Percentiles rank a stretch among this genome's conserved stretches.
Evolutionary conservation across 2,888 invertebrate genomes (phyloP).

Genomic region (Agonopterix subpropinquella): DNA sequence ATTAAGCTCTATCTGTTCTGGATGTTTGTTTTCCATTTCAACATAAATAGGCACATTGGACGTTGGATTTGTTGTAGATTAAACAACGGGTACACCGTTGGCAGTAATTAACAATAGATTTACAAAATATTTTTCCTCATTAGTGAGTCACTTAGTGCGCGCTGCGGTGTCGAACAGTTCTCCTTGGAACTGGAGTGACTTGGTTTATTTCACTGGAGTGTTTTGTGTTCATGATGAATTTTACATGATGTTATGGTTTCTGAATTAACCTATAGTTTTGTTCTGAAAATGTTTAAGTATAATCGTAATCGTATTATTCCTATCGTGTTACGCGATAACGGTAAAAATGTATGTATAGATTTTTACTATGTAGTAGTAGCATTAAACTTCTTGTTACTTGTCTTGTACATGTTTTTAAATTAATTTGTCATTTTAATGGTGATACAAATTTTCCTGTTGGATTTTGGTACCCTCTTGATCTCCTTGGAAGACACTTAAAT

Average conservation of each 20-base stretch:
- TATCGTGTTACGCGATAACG: too few species aligned
- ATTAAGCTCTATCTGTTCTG: constrained; percentile 35
- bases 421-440: too few species aligned
- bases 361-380: too few species aligned
- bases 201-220: constrained; percentile 8
- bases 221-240: neutral
- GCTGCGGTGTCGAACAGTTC: constrained; percentile 20
- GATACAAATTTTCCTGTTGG: too few species aligned
- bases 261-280: constrained; percentile 28
- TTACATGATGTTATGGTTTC: constrained; percentile 38
- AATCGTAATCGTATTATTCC: too few species aligned
- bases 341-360: too few species aligned
- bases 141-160: constrained; percentile 39
- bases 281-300: constrained; percentile 47
- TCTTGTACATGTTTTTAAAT: too few species aligned
- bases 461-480: too few species aligned
- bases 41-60: constrained; percentile 22
- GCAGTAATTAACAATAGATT: constrained; percentile 54
- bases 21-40: constrained; percentile 31
- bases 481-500: too few species aligned
- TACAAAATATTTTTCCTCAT: constrained; percentile 56
- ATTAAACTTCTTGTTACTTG: too few species aligned
- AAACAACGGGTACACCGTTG: constrained; percentile 33
- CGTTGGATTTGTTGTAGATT: constrained; percentile 38
- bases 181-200: constrained; percentile 9